These are phyloP conservation scores for Clupea harengus DNA, from an alignment of 2,113 vertebrate species.

Conservation along the genomic window DNA sequence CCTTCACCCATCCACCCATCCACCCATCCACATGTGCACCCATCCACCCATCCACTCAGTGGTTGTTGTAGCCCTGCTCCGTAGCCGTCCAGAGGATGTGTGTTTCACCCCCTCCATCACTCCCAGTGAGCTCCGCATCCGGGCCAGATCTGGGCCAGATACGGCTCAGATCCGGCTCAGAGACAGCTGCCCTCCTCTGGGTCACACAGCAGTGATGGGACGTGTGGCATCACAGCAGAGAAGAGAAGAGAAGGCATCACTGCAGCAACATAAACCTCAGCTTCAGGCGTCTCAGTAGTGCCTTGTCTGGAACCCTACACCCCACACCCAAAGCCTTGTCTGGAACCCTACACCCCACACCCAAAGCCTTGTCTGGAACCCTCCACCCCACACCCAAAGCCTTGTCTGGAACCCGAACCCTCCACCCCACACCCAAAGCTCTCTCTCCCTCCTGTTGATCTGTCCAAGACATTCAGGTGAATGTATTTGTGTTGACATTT, in stretches of 20 bases:
- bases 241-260: too few species aligned
- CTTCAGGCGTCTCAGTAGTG: background rate
- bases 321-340: background rate
- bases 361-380: too few species aligned
- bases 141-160: too few species aligned
- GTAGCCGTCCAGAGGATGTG: background rate
- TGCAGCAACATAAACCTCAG: background rate
- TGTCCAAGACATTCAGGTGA: background rate
- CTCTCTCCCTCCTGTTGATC: background rate
- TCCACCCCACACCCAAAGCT: background rate
- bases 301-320: background rate
- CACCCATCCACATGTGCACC: too few species aligned
- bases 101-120: background rate
- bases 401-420: background rate
- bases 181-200: background rate
- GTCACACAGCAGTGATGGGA: too few species aligned
- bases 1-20: background rate
- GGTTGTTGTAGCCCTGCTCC: background rate
- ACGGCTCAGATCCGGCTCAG: too few species aligned
- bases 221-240: background rate
- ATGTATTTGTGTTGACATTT: slow-evolving; percentile 15
- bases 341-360: background rate
- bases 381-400: background rate
- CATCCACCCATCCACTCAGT: background rate
- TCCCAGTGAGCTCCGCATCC: background rate